Base-by-base conservation (phyloP, 2,888 invertebrate species). In the Oscheius sp. region DNA sequence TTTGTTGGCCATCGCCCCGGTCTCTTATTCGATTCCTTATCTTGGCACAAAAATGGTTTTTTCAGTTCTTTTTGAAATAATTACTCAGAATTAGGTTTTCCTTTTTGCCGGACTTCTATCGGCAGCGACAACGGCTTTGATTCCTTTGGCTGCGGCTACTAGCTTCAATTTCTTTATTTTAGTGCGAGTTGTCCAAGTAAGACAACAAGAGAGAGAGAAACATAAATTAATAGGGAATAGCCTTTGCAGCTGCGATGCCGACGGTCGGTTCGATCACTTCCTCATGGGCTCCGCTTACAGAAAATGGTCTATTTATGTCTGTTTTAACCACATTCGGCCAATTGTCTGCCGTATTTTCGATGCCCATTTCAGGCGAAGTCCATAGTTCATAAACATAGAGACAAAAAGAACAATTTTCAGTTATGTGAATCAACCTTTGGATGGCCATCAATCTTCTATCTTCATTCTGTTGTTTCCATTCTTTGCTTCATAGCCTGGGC, bases 401-500 rank as follows among this genome's bases (percentile, higher is more conserved):
- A 4, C 23, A 4, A 25, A 33, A 8, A 31, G 15, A 25, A 39
- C 27, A 20, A 12, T 29, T 69, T 71, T 20, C 52, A 82, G 73
- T 63, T 85, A 3, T 85, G 85, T 66, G 71, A 73, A 0, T 80
- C 82, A 6, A 42, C 73, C 0, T 53, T 75, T 15, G 85, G 85
- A 33, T 85, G 85, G 85, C 69, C 76, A 46, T 76, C 84, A 0
- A 83, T 85, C 23, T 85, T 75, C 72, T 85, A 83, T 66, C 65
- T 82, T n/a, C 84, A 85, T 50, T 74, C 82, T 1, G 23, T 71
- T 25, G 75, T 85, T 53, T 79, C 76, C 17, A 29, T 82, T 6
- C 46, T 75, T 15, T 66, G 78, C 33, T 85, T 85, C 72, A 34
- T 72, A 1, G 20, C 69, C 4, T 85, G 79, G 78, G 70, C 65